phyloP scores from a whole-genome alignment of 2,888 invertebrate genomes.

The Chamaedrilus cognettii region DNA sequence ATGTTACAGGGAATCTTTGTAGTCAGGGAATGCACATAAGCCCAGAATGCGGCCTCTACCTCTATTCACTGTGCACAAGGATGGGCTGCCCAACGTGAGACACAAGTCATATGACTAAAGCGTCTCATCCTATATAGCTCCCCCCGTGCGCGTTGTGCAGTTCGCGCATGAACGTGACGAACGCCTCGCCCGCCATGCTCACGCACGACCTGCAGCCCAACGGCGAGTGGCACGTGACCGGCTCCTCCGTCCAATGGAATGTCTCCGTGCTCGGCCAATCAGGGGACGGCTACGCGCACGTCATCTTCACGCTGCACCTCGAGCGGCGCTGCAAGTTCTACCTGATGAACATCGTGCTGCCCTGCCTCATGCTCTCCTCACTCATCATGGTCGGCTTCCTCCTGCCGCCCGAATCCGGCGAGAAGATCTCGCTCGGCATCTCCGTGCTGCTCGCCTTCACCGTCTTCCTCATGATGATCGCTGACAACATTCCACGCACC shows the following conservation, averaged over 20 bases:
- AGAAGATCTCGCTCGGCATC: slow-evolving; percentile 41
- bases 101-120: too few species aligned
- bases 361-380: slow-evolving; percentile 39
- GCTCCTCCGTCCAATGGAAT: slow-evolving; percentile 31
- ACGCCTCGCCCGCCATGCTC: slow-evolving; percentile 9
- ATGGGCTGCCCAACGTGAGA: too few species aligned
- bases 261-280: slow-evolving; percentile 34
- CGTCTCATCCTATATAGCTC: too few species aligned
- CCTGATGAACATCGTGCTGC: slow-evolving; percentile 41
- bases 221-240: slow-evolving; percentile 37
- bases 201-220: slow-evolving; percentile 31
- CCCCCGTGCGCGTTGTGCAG: too few species aligned
- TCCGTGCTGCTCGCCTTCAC: slow-evolving; percentile 41
- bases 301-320: slow-evolving; percentile 36
- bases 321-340: slow-evolving; percentile 34
- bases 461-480: slow-evolving; percentile 41
- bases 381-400: slow-evolving; percentile 39
- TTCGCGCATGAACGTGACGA: slow-evolving; percentile 30
- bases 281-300: slow-evolving; percentile 37
- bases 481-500: slow-evolving; percentile 40
- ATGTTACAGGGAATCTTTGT: too few species aligned
- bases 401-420: slow-evolving; percentile 38
- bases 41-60: too few species aligned
- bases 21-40: too few species aligned
- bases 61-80: too few species aligned